Evolutionary conservation across 2,797 vertebrate species (phyloP), one percentile per base, ranked within the genome.

Genomic region (Tapera naevia): DNA sequence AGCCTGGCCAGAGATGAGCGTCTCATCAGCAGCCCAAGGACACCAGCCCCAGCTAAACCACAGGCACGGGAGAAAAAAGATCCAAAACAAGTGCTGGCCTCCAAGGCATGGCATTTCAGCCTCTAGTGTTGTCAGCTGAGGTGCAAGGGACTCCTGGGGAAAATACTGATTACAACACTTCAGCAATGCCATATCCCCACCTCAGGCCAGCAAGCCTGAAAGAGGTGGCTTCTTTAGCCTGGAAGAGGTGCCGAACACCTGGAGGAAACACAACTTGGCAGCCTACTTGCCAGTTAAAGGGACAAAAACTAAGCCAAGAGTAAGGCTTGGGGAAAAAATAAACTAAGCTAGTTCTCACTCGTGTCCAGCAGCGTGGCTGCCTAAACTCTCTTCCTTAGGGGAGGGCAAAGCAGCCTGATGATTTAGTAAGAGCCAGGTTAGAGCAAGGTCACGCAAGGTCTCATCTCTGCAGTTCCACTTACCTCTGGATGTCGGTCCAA

Each of bases 401-500:
- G 11, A 72, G 32, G 46, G 45, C 30, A 61, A 71, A 76, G n/a
- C 41, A 78, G 71, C 33, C 41, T 17, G 33, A 45, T 2, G 13
- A 21, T 50, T 85, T 74, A 35, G 3, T 37, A 69, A 66, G 57
- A 37, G 64, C 1, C 32, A 60, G 70, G 37, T 27, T 24, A 80
- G 37, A 69, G 41, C 64, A 65, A 84, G 39, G 45, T 45, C 41
- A 1, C 60, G 56, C 13, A 30, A 85, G 78, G 61, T 61, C 21
- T 91, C 80, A 67, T 17, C 76, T 80, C 78, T 2, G 0, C 4
- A 2, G 76, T 60, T 66, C 50, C 67, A 37, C 94, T 94, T 94
- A 99, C 99, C 98, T 99, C 98, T 33, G 99, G 99, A 97, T 99
- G 98, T 75, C 99, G 95, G 96, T 99, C 99, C 97, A 99, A 98